Percentiles rank a stretch among this genome's conserved stretches.
These are phyloP conservation scores for Hippocampus zosterae DNA, from an alignment of 2,113 vertebrate species.

Conservation along the genomic window DNA sequence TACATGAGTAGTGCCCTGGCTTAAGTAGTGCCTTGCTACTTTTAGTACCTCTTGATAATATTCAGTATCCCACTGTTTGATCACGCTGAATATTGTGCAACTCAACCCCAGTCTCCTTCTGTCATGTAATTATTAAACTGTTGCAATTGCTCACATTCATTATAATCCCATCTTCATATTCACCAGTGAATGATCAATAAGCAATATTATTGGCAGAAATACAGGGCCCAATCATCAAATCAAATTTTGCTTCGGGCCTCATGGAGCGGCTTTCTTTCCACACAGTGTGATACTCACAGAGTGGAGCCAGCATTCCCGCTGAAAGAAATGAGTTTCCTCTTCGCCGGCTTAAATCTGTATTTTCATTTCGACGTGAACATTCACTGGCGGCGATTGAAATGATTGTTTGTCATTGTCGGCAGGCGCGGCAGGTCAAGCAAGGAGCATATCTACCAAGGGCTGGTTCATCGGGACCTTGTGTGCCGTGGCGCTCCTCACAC, in stretches of 20 bases:
- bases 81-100: not conserved
- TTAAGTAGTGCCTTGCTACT: not conserved
- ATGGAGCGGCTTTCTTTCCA: not conserved
- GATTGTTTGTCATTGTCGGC: conserved; percentile 12
- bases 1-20: not conserved
- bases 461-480: conserved; percentile 95
- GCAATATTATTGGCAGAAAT: not conserved
- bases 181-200: no score
- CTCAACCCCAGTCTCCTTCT: no score
- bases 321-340: conserved; percentile 21
- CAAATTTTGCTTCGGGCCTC: not conserved
- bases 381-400: not conserved
- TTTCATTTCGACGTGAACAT: conserved; percentile 19
- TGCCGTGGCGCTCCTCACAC: conserved; percentile 81
- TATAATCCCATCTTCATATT: no score
- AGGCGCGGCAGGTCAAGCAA: conserved; percentile 70
- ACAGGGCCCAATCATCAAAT: not conserved
- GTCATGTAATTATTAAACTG: no score
- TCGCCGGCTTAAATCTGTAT: conserved; percentile 22
- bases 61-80: not conserved
- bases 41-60: not conserved
- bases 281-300: not conserved
- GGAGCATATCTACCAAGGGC: conserved; percentile 75
- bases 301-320: conserved; percentile 1
- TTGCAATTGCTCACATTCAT: no score